Conservation (phyloP, 2,113 vertebrate genomes). For the Ciconia boyciana region DNA sequence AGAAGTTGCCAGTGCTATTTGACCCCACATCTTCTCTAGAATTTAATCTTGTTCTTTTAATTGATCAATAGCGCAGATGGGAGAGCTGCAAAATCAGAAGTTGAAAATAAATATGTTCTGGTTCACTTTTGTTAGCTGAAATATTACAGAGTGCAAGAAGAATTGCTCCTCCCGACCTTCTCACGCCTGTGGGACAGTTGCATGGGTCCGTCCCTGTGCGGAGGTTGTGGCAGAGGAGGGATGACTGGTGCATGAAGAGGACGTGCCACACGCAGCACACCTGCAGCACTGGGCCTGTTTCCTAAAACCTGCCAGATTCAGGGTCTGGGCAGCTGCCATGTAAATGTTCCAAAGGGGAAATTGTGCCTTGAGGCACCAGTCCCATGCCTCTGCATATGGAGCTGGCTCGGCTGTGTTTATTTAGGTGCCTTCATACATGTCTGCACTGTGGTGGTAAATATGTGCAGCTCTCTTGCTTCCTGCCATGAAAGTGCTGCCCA, state of each 20-base stretch:
- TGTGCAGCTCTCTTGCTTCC: background rate
- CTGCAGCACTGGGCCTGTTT: background rate
- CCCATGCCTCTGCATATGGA: fast-evolving
- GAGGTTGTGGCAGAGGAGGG: background rate
- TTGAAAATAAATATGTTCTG: background rate
- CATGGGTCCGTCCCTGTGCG: fast-evolving
- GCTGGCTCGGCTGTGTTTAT: background rate
- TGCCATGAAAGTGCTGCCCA: background rate
- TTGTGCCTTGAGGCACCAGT: fast-evolving
- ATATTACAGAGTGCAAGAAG: background rate
- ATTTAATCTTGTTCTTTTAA: background rate
- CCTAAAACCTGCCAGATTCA: fast-evolving
- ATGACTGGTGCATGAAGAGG: background rate
- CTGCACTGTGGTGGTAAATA: background rate
- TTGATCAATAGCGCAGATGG: background rate
- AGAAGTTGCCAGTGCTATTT: background rate
- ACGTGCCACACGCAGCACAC: background rate
- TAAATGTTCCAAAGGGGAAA: background rate
- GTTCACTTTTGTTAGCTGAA: background rate
- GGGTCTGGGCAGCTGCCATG: background rate
- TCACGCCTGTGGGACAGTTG: fast-evolving
- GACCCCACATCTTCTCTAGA: background rate
- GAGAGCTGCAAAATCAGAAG: background rate
- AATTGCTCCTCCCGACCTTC: background rate
- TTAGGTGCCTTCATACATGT: background rate